Evolutionary conservation across 2,113 vertebrate genomes (phyloP), one percentile per base, ranked within the genome.

Genomic region (Chaetops frenatus): DNA sequence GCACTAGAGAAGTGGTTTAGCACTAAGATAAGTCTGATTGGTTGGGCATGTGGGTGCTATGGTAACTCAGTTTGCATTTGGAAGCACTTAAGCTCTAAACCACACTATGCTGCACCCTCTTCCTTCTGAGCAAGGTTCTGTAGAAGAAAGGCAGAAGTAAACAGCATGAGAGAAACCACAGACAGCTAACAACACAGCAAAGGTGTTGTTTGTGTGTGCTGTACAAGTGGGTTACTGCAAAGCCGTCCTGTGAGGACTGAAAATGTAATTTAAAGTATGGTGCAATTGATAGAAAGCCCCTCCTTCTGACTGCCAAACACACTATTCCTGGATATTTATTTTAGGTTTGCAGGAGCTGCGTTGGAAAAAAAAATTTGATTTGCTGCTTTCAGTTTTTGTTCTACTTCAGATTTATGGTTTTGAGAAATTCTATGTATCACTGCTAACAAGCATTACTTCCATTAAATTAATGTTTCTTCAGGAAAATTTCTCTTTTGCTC

Each of bases 1-100:
- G 54, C 69, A 31, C 76, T 96, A 96, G 98, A 99, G 99, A 99
- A 99, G 97, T 88, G 98, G 98, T 98, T 98, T 98, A 95, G 91
- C 93, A 90, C 96, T 93, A 67, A 98, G 98, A 98, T 97, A 93
- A 95, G 84, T 90, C 78, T 93, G 97, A 96, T 95, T 97, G 95
- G 84, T 85, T 96, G 96, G 88, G 84, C 92, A 91, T 95, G 67
- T 64, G 29, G 95, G 93, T 97, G 97, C 98, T 96, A 98, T 98
- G 94, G 98, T 96, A 98, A 98, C 98, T 94, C 91, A 90, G 64
- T 98, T 98, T 96, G 96, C 97, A 98, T 95, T 97, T 96, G 96
- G 96, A 95, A 96, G 93, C 62, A 74, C 83, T 95, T 95, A 86
- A 90, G 81, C 90, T 96, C 77, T 84, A 97, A 97, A 98, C 98